Evolutionary conservation across 2,113 vertebrate genomes (phyloP), one percentile per base, ranked within the genome.

Genomic region (Ochotona princeps): DNA sequence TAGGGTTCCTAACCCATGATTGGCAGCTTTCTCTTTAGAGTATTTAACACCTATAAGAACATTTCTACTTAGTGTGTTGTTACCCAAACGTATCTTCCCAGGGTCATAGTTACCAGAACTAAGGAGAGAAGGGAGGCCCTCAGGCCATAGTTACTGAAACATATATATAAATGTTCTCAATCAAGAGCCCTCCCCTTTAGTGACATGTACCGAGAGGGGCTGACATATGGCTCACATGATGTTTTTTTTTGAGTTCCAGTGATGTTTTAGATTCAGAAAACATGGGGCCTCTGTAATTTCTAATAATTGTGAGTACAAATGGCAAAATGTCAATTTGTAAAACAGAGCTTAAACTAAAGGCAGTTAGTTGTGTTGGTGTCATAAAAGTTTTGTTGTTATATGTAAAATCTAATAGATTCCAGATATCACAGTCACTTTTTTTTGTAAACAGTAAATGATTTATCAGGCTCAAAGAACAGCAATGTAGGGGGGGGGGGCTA

Each of bases 261-360:
- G 83, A 66, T 25, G 32, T 85, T 79, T 80, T 23, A 80, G 92
- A 86, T 2, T 32, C 38, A 70, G 28, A 79, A 57, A 67, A 66
- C 75, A 26, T 28, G 57, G 94, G 85, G 61, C 20, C 57, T 51
- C 57, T 74, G 2, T 57, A 32, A 80, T 57, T 90, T 87, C n/a
- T 72, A 94, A 72, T 32, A 82, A 72, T n/a, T 70, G 32, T 12
- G 17, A 32, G 9, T 23, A 3, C 12, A 83, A 95, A 67, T 44
- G 89, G 32, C 20, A 66, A 72, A 75, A 93, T 79, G 84, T 93
- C 49, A 89, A 21, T 79, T 87, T 93, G 84, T 88, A 89, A 60
- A 69, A 80, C 4, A 65, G 8, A 47, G n/a, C 32, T 80, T 90
- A 81, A 89, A 80, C 21, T 38, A 65, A 87, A 92, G 49, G 61